phyloP scores from a whole-genome alignment of 2,888 invertebrate species.

The Drosophila quasianomalipes region DNA sequence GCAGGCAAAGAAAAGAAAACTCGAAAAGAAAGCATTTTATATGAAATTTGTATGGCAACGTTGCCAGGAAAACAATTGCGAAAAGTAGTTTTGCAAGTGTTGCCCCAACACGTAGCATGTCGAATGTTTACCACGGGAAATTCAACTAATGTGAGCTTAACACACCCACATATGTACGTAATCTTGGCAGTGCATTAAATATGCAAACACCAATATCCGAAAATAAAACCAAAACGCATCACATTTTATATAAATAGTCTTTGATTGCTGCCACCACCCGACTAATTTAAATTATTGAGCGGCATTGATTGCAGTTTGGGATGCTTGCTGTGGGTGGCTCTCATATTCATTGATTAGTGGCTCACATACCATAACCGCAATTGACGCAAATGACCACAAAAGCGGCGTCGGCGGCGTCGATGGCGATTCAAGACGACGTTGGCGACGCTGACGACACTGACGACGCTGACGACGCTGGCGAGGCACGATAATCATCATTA shows the following conservation, averaged over 20 bases:
- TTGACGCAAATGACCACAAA: slow-evolving; percentile 71
- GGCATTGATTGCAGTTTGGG: slow-evolving; percentile 62
- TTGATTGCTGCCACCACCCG: not conserved
- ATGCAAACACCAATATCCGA: slow-evolving; percentile 49
- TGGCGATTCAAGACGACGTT: slow-evolving; percentile 23
- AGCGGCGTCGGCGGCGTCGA: slow-evolving; percentile 10
- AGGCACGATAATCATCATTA: slow-evolving; percentile 75
- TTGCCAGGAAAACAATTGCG: slow-evolving; percentile 79
- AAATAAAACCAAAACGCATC: slow-evolving; percentile 47
- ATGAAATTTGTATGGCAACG: slow-evolving; percentile 63
- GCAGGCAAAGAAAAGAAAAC: not conserved
- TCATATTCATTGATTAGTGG: slow-evolving; percentile 43
- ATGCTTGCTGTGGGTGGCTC: slow-evolving; percentile 4
- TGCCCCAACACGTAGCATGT: slow-evolving; percentile 58
- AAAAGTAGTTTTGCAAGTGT: slow-evolving; percentile 72
- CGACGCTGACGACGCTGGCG: slow-evolving; percentile 41
- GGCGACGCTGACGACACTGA: slow-evolving; percentile 28
- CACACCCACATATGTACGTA: slow-evolving; percentile 16
- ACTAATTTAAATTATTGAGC: slow-evolving; percentile 73
- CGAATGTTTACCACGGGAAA: slow-evolving; percentile 73
- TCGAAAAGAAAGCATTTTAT: slow-evolving; percentile 34
- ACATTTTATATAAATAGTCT: slow-evolving; percentile 43
- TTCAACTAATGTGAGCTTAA: slow-evolving; percentile 65
- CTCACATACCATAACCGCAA: slow-evolving; percentile 25
- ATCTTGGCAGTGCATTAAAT: slow-evolving; percentile 35